Evolutionary conservation across 2,797 vertebrate species (phyloP), one percentile per base, ranked within the genome.

Genomic region (Sciurus carolinensis): DNA sequence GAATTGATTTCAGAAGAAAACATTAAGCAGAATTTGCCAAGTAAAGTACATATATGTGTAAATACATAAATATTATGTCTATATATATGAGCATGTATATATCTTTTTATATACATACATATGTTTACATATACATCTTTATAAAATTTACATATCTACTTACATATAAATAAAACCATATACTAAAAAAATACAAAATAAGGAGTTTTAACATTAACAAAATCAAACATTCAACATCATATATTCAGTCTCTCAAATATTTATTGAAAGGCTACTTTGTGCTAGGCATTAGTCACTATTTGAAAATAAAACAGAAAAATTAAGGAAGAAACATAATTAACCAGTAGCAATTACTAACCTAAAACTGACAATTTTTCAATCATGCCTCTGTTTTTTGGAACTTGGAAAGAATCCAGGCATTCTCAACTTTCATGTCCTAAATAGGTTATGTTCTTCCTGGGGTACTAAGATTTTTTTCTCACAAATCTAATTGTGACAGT

Each of bases 401-500:
- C 12, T 81, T 90, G 47, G 92, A 91, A 92, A 98, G 94, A 3
- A 5, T 80, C 87, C 75, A 69, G 52, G 13, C 42, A 1, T 83
- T 96, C 91, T 97, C 90, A 90, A 36, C 87, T 92, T 96, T 96
- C 91, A 92, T 93, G 57, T 91, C 85, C 85, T 80, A 90, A 87
- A 39, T 3, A 50, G 33, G 84, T 97, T 85, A 94, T 87, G 72
- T 97, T 97, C 92, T 93, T 96, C 18, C 75, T 44, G 26, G n/a
- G 30, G 42, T 91, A 87, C 87, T 90, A 84, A 91, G 91, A 95
- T 96, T 96, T 96, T 95, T 91, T 95, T 90, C 66, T 98, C 92
- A 96, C 82, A 97, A 97, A 95, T 87, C 76, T 89, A 97, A 66
- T 3, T 92, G 91, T 97, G 94, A 96, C 91, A 98, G 97, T 98